A percentile compares a stretch with the other conserved stretches of the same genome.
Conservation (phyloP, 2,888 invertebrate species). For the Theodoxus fluviatilis region DNA sequence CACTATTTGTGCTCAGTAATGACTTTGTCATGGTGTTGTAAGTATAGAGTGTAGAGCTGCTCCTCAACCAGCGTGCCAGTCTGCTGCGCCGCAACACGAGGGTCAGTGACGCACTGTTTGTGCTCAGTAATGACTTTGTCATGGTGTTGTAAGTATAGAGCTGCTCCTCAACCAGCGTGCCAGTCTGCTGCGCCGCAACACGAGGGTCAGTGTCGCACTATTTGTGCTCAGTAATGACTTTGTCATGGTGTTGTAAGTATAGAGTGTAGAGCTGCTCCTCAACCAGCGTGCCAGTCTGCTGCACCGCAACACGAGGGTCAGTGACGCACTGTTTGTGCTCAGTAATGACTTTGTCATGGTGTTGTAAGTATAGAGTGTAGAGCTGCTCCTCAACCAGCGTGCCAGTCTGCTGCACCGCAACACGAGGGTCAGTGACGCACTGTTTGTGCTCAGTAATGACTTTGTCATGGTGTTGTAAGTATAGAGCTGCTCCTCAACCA, state of each 20-base stretch:
- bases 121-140: not conserved
- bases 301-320: not conserved
- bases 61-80: no score
- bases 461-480: no score
- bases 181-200: slow-evolving; percentile 52
- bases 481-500: no score
- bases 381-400: slow-evolving; percentile 52
- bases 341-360: no score
- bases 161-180: slow-evolving; percentile 55
- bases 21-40: no score
- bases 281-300: not conserved
- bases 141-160: no score
- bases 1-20: not conserved
- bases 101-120: not conserved
- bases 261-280: no score
- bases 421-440: slow-evolving; percentile 45
- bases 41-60: no score
- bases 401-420: slow-evolving; percentile 56
- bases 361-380: no score
- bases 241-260: no score
- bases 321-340: not conserved
- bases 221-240: not conserved
- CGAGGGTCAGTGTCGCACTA: slow-evolving; percentile 43
- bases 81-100: not conserved
- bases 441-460: not conserved